Evolutionary conservation across 2,797 vertebrate species (phyloP).

Genomic region (Selene dorsalis): DNA sequence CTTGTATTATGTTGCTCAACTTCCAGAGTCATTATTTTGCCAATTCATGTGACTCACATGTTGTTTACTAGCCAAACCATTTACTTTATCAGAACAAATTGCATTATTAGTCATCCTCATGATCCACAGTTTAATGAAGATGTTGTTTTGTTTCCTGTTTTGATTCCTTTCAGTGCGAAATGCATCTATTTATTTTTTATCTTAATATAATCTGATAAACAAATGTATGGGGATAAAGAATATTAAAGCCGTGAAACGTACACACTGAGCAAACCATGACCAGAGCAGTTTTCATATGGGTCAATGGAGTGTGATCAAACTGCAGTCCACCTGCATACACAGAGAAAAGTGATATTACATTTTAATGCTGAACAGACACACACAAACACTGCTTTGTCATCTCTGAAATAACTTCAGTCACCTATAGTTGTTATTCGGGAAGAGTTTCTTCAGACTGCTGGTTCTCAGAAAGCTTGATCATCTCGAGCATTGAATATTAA

Average conservation of each 20-base stretch:
- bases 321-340: no score
- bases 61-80: background rate
- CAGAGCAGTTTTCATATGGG: background rate
- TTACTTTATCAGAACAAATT: background rate
- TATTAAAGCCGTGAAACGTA: background rate
- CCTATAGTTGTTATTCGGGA: background rate
- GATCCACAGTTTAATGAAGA: background rate
- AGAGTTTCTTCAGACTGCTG: background rate
- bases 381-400: background rate
- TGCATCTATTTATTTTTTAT: no score
- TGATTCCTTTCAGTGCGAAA: no score
- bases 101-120: background rate
- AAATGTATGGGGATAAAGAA: background rate
- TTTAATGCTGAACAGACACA: background rate
- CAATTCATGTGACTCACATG: background rate
- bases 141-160: background rate
- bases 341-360: background rate
- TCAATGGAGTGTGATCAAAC: background rate
- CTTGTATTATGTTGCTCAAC: background rate
- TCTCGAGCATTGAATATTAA: background rate
- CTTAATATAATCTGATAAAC: background rate
- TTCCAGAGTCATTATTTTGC: background rate
- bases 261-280: background rate
- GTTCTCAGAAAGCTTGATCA: background rate
- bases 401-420: background rate